These are phyloP conservation scores for Prionace glauca DNA, from an alignment of 2,797 vertebrate genomes.

Conservation along the genomic window DNA sequence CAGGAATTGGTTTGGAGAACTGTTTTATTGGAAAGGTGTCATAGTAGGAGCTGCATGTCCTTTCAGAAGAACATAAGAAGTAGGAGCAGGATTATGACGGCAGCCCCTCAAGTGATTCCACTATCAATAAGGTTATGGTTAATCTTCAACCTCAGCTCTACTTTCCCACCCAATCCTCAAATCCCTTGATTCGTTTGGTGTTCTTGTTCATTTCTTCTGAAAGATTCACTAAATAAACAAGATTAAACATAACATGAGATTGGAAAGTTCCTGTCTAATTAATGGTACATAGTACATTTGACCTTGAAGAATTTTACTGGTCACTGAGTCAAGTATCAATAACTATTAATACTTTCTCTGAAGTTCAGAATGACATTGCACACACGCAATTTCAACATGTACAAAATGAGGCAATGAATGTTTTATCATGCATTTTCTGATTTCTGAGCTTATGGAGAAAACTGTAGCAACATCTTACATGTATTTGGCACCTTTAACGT, in stretches of 20 bases:
- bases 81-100: background rate
- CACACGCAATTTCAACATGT: background rate
- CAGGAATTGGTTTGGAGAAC: background rate
- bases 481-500: background rate
- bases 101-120: background rate
- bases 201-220: background rate
- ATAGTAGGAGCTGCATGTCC: background rate
- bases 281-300: background rate
- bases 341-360: background rate
- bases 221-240: background rate
- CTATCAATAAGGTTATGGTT: background rate
- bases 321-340: background rate
- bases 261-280: background rate
- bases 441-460: background rate
- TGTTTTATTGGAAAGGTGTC: background rate
- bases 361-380: background rate
- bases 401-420: background rate
- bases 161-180: background rate
- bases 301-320: background rate
- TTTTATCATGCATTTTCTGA: background rate
- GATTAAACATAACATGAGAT: background rate
- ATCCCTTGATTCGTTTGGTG: background rate
- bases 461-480: background rate
- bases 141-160: background rate
- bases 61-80: background rate